phyloP scores from a whole-genome alignment of 2,888 invertebrate genomes.

The Habrosyne pyritoides region DNA sequence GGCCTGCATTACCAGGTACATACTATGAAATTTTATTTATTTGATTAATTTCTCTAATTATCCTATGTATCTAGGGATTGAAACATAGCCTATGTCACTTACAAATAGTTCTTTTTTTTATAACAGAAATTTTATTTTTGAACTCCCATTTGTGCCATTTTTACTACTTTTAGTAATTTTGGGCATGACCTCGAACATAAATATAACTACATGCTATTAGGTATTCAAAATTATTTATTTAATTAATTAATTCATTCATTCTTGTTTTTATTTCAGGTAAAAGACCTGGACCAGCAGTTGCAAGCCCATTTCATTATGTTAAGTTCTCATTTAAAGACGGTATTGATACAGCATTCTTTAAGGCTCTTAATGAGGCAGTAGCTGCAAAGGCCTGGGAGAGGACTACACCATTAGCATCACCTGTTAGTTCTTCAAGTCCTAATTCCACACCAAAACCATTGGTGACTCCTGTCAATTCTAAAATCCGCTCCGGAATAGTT shows the following conservation, averaged over 20 bases:
- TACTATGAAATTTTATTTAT: no score
- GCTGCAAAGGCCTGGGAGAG: constrained; percentile 86
- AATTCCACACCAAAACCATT: constrained; percentile 48
- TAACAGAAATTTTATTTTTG: no score
- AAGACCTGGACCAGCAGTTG: constrained; percentile 89
- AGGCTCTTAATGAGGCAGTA: constrained; percentile 85
- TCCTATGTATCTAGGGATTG: no score
- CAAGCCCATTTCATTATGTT: constrained; percentile 88
- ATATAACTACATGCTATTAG: neutral
- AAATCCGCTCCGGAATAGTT: constrained; percentile 94
- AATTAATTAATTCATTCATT: neutral
- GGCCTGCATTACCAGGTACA: constrained; percentile 84
- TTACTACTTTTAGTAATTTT: no score
- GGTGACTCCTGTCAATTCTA: constrained; percentile 77
- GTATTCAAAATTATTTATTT: neutral
- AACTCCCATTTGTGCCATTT: no score
- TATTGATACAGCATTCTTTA: constrained; percentile 85
- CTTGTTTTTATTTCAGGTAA: constrained; percentile 73
- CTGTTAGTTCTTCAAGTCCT: constrained; percentile 39
- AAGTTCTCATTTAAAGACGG: constrained; percentile 95
- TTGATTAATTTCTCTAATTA: no score
- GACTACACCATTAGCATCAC: constrained; percentile 45
- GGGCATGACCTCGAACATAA: no score
- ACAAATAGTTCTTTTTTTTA: no score
- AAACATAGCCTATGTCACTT: no score